Conservation (phyloP, 2,888 invertebrate genomes). For the Ectemnius lituratus region DNA sequence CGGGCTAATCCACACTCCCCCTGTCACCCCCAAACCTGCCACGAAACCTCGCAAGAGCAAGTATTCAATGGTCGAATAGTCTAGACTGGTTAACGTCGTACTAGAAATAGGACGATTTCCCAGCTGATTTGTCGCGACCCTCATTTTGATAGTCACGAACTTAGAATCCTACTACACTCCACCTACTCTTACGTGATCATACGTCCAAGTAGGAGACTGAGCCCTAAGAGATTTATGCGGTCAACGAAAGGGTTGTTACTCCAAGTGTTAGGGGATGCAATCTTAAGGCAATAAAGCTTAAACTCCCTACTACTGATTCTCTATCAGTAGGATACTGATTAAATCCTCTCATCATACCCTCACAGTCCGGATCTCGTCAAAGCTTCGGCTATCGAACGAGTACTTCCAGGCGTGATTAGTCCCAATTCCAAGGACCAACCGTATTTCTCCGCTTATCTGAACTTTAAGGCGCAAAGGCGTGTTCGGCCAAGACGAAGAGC, state of each 20-base stretch:
- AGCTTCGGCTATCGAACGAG: neutral
- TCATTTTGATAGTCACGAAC: slow-evolving; percentile 33
- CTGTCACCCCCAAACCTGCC: slow-evolving; percentile 55
- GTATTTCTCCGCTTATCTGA: slow-evolving; percentile 6
- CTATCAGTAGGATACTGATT: too few relatives aligned
- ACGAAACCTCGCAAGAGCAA: slow-evolving; percentile 55
- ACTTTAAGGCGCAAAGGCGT: neutral
- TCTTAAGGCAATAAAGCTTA: neutral
- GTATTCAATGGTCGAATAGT: slow-evolving; percentile 41
- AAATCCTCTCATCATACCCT: too few relatives aligned
- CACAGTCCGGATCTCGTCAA: too few relatives aligned
- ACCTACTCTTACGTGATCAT: neutral
- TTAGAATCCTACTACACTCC: slow-evolving; percentile 16
- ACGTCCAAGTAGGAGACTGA: neutral
- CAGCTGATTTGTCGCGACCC: slow-evolving; percentile 37
- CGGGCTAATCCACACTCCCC: slow-evolving; percentile 60
- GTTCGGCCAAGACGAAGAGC: slow-evolving; percentile 29
- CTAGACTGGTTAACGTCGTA: slow-evolving; percentile 32
- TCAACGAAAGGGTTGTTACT: too few relatives aligned
- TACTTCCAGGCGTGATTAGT: too few relatives aligned
- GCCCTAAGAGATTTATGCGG: neutral
- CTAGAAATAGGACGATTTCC: slow-evolving; percentile 53
- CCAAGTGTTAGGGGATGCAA: neutral
- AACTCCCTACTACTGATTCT: too few relatives aligned
- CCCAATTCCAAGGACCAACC: neutral